Base-by-base conservation (phyloP, 2,888 invertebrate genomes). In the Phrixothrix hirtus region DNA sequence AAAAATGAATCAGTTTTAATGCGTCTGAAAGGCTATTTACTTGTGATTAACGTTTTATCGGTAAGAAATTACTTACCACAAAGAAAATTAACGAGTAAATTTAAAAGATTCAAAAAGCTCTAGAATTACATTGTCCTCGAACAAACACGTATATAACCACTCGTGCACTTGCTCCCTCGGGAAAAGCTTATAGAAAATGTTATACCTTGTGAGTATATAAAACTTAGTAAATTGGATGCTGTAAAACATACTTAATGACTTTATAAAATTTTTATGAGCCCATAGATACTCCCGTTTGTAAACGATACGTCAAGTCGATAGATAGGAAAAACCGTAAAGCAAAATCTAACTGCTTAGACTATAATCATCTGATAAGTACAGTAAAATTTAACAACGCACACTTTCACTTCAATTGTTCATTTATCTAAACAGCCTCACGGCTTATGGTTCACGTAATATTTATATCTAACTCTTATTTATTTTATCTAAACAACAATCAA, bases 181-280 rank as follows among this genome's bases (percentile, higher is more conserved):
- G 54, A 48, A 54, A 39, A 16, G 44, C 37, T 54, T 53, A 48
- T 44, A 48, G 48, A 44, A 48, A 48, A 54, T 43, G 54, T 43
- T 29, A 13, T 51, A 51, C 39, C 50, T 51, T 51, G 44, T 44
- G 50, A 51, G 52, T 47, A 53, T 53, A 53, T 53, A 53, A 53
- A 53, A 48, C 53, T 53, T 47, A 47, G 45, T 51, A 51, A 55
- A 55, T 55, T 55, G 55, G 55, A 50, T 47, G 55, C 47, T 51
- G 47, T 55, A 55, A 55, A 55, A 55, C 55, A 43, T 47, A 51
- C 46, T 55, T 55, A 55, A 55, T 55, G 55, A 55, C 55, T 55
- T 55, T 55, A 55, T 55, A 55, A 55, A 55, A 52, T 37, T 52
- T 55, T 55, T 51, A 55, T 55, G 51, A 49, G 47, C 44, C 50